Percentiles rank a stretch among this genome's conserved stretches.
phyloP scores from a whole-genome alignment of 1,140 invertebrate species.

The Latrodectus geometricus region DNA sequence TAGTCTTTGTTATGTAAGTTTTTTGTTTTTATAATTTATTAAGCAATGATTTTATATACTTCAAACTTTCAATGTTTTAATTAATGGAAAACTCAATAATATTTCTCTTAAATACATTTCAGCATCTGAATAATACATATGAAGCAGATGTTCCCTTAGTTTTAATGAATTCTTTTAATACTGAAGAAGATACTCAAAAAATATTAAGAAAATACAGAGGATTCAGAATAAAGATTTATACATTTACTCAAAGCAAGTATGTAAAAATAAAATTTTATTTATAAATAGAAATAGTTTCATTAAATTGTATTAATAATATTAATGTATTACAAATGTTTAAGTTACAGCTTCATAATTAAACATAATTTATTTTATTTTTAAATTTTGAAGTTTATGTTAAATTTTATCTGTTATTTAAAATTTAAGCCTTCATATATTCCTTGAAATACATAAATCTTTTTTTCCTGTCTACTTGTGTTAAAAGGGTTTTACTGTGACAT shows the following conservation, averaged over 20 bases:
- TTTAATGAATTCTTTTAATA: conserved; percentile 99
- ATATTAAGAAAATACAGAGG: conserved; percentile 94
- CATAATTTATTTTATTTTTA: background rate
- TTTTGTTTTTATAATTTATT: no score
- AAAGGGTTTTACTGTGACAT: no score
- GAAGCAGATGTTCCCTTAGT: conserved; percentile 95
- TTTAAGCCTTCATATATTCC: no score
- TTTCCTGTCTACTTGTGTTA: no score
- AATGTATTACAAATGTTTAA: no score
- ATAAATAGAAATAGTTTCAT: background rate
- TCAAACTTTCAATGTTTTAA: background rate
- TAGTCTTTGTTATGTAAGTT: no score
- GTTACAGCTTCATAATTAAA: background rate
- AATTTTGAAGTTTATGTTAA: background rate
- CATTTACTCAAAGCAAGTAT: conserved; percentile 94
- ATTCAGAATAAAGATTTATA: conserved; percentile 92
- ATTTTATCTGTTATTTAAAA: no score
- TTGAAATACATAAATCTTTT: no score
- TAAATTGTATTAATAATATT: background rate
- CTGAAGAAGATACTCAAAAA: conserved; percentile 97
- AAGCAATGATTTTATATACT: background rate
- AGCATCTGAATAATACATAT: conserved; percentile 97
- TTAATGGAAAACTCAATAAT: no score
- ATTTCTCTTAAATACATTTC: conserved; percentile 28
- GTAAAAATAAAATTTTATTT: background rate